Base-by-base conservation (phyloP, 1,140 invertebrate genomes). In the Eubasilissa regina region DNA sequence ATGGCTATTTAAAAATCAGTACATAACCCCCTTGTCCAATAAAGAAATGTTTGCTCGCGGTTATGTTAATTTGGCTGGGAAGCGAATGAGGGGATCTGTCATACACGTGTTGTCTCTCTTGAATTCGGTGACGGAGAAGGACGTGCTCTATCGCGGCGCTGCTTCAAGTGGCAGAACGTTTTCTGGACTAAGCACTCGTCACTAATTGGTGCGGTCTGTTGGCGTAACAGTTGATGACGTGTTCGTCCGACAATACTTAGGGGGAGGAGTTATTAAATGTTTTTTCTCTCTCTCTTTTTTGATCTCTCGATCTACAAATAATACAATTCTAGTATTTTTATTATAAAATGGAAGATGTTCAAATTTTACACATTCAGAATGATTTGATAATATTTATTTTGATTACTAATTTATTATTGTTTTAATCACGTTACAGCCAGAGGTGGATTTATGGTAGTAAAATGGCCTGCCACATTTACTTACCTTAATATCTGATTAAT, bases 101-200 rank as follows among this genome's bases (percentile, higher is more conserved):
- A 3, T 19, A 7, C n/a, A 7, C 53, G 15, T 19, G 19, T 8
- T 56, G 19, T 56, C 19, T 56, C 15, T 56, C 15, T 56, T 17
- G 7, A 56, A 19, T 9, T 15, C 19, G 15, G 15, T 3, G 53
- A 1, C 19, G 11, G 53, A 19, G 53, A 3, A 56, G 19, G 53
- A 9, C 53, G 53, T 56, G 53, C 53, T n/a, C 4, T 19, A 56
- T 56, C 53, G 15, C 7, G 19, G 15, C 53, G 15, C 53, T 17
- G 15, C 53, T 17, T 55, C 53, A 6, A 56, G 53, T 56, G n/a
- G 15, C n/a, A 19, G 53, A 56, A 56, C 53, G 53, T 56, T 56
- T 56, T 56, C 53, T 56, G 53, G 53, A 56, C 53, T n/a, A 15
- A 56, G 13, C 0, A 19, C 11, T 56, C 53, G 9, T 3, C n/a